Conservation (phyloP, 2,113 vertebrate genomes). For the Onychostruthus taczanowskii region DNA sequence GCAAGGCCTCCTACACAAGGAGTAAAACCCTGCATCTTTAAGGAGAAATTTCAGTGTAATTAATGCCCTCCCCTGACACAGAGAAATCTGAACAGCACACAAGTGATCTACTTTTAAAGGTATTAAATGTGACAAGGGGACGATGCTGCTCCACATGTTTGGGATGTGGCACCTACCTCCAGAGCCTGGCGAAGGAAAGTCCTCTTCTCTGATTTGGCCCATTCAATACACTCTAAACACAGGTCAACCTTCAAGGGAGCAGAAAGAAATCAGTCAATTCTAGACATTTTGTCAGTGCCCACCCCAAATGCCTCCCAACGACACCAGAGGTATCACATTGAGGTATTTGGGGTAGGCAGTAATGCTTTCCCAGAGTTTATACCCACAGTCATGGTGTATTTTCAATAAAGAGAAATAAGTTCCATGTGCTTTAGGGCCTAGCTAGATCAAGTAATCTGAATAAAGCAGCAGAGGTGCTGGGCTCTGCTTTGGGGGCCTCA, state of each 20-base stretch:
- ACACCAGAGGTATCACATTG: background rate
- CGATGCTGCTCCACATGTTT: background rate
- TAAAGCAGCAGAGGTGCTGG: background rate
- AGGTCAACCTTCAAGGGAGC: conserved; percentile 80
- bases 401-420: background rate
- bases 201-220: conserved; percentile 98
- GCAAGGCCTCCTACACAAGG: background rate
- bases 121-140: background rate
- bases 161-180: conserved; percentile 77
- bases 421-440: background rate
- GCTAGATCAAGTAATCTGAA: background rate
- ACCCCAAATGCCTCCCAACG: background rate
- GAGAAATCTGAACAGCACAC: background rate
- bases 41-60: background rate
- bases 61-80: accelerated
- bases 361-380: background rate
- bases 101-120: background rate
- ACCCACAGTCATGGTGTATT: background rate
- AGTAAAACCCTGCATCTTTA: background rate
- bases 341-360: background rate
- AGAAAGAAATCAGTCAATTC: background rate
- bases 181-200: conserved; percentile 97
- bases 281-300: background rate
- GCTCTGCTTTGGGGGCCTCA: background rate
- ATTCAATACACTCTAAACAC: conserved; percentile 98